phyloP scores from a whole-genome alignment of 1,140 invertebrate genomes.

The Gerris buenoi region DNA sequence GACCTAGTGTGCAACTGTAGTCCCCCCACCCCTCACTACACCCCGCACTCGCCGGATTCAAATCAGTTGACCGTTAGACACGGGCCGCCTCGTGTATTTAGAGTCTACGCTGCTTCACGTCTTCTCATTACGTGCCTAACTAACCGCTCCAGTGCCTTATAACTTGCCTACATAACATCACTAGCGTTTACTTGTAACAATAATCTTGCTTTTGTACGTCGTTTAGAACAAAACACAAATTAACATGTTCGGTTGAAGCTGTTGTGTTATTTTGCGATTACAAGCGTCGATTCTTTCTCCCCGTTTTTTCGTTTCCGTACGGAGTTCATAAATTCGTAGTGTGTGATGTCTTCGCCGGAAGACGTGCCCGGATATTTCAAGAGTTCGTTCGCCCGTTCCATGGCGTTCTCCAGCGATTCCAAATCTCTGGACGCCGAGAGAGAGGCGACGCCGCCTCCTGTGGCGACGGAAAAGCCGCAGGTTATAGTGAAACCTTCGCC shows the following conservation, averaged over 20 bases:
- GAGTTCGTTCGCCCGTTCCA: conserved; percentile 33
- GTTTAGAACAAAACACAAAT: neutral
- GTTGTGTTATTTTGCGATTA: no score
- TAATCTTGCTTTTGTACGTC: neutral
- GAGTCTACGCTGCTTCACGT: neutral
- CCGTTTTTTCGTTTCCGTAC: no score
- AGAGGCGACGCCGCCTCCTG: conserved; percentile 10
- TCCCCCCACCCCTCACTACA: neutral
- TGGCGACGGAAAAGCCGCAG: conserved; percentile 3
- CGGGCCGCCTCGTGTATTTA: neutral
- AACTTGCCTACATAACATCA: neutral
- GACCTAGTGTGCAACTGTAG: no score
- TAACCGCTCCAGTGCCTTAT: neutral
- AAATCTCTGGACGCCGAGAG: conserved; percentile 32
- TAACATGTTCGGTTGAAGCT: neutral
- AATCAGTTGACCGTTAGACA: neutral
- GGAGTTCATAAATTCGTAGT: no score
- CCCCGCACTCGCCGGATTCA: neutral
- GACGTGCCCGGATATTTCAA: conserved; percentile 32
- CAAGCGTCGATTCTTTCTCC: no score
- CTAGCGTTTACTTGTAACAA: neutral
- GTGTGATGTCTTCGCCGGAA: conserved; percentile 26
- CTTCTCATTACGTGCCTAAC: neutral
- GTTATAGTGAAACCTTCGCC: conserved; percentile 1
- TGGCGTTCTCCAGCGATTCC: conserved; percentile 27